Evolutionary conservation across 2,888 invertebrate species (phyloP), one percentile per base, ranked within the genome.

Genomic region (Patella depressa): DNA sequence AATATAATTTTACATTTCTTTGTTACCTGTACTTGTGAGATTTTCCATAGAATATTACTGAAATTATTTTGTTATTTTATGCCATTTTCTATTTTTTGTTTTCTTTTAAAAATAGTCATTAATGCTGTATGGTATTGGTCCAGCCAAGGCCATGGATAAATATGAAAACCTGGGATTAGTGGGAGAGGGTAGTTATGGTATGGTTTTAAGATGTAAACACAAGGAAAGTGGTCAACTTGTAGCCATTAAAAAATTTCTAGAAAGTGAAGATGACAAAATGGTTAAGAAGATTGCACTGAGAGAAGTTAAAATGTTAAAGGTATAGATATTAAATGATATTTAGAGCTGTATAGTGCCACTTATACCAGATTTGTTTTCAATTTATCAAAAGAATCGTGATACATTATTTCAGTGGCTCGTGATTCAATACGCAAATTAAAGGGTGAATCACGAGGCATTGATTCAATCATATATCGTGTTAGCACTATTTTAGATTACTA

Each of bases 171-270:
- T 98, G 77, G 95, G 96, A 79, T 96, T 98, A 88, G 94, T 98
- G 74, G 98, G 98, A 83, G 98, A 98, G 93, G 98, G 97, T 76
- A 97, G 96, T 87, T 97, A 98, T 92, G 97, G 98, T 17, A 95
- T 98, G 88, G 98, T 98, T 83, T 97, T 98, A 93, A 98, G 98
- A 92, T 98, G 98, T 92, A 95, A 96, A 78, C 97, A 98, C 93
- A 94, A 97, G 80, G 98, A 98, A 89, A 97, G 96, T 2, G 97
- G 98, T 24, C 96, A 97, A 90, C 93, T 98, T 79, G 98, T 98
- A 70, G 98, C 98, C 70, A 97, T 98, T 81, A 98, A 98, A 93
- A 96, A 98, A 92, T 98, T 98, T 91, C 96, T 98, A 15, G 98
- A 98, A 92, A 97, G 97, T 79, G 98, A 98, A 91, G 98, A 98